These are phyloP conservation scores for Malaclemys terrapin DNA, from an alignment of 2,113 vertebrate genomes.

Conservation along the genomic window DNA sequence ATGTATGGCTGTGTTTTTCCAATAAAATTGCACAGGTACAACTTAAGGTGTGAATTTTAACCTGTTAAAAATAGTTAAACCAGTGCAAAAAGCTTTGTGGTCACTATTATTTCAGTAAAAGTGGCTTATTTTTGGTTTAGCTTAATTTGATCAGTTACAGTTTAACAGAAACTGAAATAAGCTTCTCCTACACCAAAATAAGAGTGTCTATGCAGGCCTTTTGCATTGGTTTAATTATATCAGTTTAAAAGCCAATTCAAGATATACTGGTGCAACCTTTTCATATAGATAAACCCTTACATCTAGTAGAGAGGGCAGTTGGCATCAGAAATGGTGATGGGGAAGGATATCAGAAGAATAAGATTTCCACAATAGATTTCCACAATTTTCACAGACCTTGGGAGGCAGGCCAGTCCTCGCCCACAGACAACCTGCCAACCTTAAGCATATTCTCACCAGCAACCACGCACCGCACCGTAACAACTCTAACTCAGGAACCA, in stretches of 20 bases:
- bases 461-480: too few species aligned
- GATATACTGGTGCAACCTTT: neutral
- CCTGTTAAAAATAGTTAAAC: neutral
- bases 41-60: neutral
- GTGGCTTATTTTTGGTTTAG: neutral
- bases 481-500: too few species aligned
- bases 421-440: too few species aligned
- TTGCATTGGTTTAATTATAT: neutral
- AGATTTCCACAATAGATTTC: neutral
- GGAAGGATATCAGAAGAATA: neutral
- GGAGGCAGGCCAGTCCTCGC: too few species aligned
- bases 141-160: neutral
- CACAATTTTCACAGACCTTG: too few species aligned
- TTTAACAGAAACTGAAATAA: neutral
- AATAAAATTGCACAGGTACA: neutral
- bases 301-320: neutral
- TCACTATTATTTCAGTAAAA: neutral
- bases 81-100: neutral
- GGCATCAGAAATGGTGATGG: neutral
- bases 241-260: neutral
- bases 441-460: too few species aligned
- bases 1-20: neutral
- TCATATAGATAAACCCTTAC: neutral
- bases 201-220: neutral
- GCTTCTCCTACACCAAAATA: neutral